phyloP scores from a whole-genome alignment of 2,888 invertebrate genomes.

The Limenitis arthemis region DNA sequence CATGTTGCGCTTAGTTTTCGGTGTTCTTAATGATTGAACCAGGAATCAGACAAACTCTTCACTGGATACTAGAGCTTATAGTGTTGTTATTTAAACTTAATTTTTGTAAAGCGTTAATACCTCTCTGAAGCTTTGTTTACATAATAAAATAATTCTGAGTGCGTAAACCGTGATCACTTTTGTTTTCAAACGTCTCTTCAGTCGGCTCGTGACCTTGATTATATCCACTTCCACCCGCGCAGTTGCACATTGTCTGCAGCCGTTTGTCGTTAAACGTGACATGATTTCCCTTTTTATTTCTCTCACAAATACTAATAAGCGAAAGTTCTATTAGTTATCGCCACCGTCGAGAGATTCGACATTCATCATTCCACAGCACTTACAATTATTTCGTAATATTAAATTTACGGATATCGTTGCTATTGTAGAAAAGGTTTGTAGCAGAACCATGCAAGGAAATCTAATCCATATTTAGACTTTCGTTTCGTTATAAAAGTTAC shows the following conservation, averaged over 20 bases:
- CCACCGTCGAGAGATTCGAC: not conserved
- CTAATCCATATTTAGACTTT: too few relatives aligned
- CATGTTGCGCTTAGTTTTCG: too few relatives aligned
- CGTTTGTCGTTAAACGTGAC: constrained; percentile 45
- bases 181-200: constrained; percentile 50
- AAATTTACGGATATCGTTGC: too few relatives aligned
- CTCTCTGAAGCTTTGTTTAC: constrained; percentile 21
- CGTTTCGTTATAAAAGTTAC: too few relatives aligned
- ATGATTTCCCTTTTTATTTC: constrained; percentile 57
- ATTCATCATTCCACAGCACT: not conserved
- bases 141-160: constrained; percentile 31
- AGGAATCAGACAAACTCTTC: not conserved
- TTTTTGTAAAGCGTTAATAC: constrained; percentile 1
- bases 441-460: too few relatives aligned
- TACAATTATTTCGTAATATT: not conserved
- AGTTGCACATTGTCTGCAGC: constrained; percentile 46
- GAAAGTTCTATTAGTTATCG: constrained; percentile 41
- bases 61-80: not conserved
- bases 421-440: too few relatives aligned
- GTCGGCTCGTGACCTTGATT: constrained; percentile 47
- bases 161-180: constrained; percentile 56
- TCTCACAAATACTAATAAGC: constrained; percentile 48
- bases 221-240: constrained; percentile 37
- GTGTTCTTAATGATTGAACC: too few relatives aligned
- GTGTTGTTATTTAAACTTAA: not conserved